Percentiles rank a stretch among this genome's conserved stretches.
Evolutionary conservation across 1,140 invertebrate species (phyloP).

Genomic region (Mactra quadrangularis): DNA sequence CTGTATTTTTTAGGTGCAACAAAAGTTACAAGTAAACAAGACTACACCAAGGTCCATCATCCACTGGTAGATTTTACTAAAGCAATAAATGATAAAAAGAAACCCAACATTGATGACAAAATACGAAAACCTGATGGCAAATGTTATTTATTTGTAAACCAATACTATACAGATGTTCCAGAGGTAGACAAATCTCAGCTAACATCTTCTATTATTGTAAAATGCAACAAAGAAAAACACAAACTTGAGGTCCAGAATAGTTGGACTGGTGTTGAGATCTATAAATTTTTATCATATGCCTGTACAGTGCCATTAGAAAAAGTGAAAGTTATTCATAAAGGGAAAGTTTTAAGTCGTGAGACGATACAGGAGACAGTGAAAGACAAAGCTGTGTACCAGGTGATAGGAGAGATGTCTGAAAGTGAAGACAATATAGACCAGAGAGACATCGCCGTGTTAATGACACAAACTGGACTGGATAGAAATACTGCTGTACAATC

Average conservation of each 20-base stretch:
- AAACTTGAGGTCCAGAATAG: slow-evolving; percentile 66
- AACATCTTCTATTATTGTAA: slow-evolving; percentile 66
- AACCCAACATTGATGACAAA: not conserved
- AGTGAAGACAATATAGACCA: slow-evolving; percentile 70
- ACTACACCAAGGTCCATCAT: slow-evolving; percentile 9
- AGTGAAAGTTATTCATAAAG: slow-evolving; percentile 77
- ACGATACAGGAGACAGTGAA: slow-evolving; percentile 63
- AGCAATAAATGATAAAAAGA: slow-evolving; percentile 41
- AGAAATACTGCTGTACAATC: slow-evolving; percentile 73
- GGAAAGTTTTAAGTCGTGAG: slow-evolving; percentile 68
- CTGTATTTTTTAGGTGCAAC: too few relatives aligned
- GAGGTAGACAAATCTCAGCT: slow-evolving; percentile 56
- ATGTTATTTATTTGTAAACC: slow-evolving; percentile 63
- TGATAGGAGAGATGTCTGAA: slow-evolving; percentile 74
- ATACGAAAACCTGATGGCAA: slow-evolving; percentile 21
- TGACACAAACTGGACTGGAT: slow-evolving; percentile 72
- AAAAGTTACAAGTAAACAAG: too few relatives aligned
- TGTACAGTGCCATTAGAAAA: slow-evolving; percentile 71
- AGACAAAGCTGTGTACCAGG: slow-evolving; percentile 75
- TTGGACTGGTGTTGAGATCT: slow-evolving; percentile 70
- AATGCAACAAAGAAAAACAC: slow-evolving; percentile 75
- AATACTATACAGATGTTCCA: slow-evolving; percentile 66
- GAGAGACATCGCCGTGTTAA: slow-evolving; percentile 74
- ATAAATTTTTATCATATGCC: slow-evolving; percentile 65
- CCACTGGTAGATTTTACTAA: slow-evolving; percentile 60